Percentiles rank a stretch among this genome's conserved stretches.
Conservation (phyloP, 2,797 vertebrate species). For the Synanceia verrucosa region DNA sequence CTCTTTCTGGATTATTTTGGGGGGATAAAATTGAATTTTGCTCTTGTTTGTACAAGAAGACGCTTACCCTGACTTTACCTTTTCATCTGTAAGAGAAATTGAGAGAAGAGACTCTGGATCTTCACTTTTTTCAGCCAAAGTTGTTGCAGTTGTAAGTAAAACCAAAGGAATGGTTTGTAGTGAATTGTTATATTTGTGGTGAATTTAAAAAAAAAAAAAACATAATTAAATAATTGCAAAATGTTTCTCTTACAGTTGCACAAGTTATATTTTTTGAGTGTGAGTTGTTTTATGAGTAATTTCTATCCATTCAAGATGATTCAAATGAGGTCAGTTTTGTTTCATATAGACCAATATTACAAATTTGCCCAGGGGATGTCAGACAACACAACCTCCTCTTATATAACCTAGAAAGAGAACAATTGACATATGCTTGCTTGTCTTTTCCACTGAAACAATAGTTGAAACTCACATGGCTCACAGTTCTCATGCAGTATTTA, state of each 20-base stretch:
- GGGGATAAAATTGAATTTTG: background rate
- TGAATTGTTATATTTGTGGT: background rate
- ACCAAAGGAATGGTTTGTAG: too few relatives aligned
- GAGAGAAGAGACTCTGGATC: background rate
- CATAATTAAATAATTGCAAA: background rate
- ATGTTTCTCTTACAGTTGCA: background rate
- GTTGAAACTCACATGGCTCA: background rate
- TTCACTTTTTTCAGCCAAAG: background rate
- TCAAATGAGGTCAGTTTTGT: too few relatives aligned
- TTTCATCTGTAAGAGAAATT: background rate
- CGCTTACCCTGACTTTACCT: background rate
- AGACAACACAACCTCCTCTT: too few relatives aligned
- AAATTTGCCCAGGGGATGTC: too few relatives aligned
- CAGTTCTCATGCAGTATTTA: background rate
- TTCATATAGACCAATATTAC: too few relatives aligned
- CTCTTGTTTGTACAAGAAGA: background rate
- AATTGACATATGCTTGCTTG: too few relatives aligned
- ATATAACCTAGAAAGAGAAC: too few relatives aligned
- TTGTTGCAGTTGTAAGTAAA: too few relatives aligned
- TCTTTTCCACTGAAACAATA: background rate
- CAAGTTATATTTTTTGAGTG: background rate
- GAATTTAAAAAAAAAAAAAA: background rate
- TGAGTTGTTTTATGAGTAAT: background rate
- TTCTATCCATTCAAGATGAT: background rate
- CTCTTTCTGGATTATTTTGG: background rate